Conservation (phyloP, 2,113 vertebrate genomes). For the Cololabis saira region DNA sequence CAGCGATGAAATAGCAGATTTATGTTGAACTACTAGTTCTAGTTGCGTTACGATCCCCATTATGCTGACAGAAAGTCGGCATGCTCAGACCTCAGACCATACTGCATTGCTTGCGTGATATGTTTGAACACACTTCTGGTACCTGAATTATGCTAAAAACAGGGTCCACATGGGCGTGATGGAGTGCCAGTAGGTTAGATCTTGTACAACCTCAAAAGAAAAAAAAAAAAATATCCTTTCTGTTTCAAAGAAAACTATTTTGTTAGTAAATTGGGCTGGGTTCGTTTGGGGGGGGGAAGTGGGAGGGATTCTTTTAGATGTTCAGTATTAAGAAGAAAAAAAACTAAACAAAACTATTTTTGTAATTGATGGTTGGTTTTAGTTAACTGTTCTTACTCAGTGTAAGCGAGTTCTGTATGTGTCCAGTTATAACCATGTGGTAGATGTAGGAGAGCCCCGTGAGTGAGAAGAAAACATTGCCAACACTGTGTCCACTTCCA, state of each 20-base stretch:
- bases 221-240: conserved; percentile 43
- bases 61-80: neutral
- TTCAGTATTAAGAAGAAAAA: conserved; percentile 64
- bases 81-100: too few relatives aligned
- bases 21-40: conserved; percentile 8
- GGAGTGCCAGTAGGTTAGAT: conserved; percentile 51
- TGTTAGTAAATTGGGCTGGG: conserved; percentile 62
- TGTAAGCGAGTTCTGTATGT: conserved; percentile 66
- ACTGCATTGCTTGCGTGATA: neutral
- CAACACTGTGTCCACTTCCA: conserved; percentile 77
- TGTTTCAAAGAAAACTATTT: conserved; percentile 78
- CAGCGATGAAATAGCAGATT: neutral
- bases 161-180: conserved; percentile 49
- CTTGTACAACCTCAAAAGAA: conserved; percentile 67
- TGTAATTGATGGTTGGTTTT: conserved; percentile 68
- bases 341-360: conserved; percentile 68
- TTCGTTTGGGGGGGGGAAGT: conserved; percentile 39
- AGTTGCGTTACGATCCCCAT: neutral
- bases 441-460: conserved; percentile 64
- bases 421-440: conserved; percentile 57
- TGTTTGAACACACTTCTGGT: conserved; percentile 70
- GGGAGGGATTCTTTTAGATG: conserved; percentile 68
- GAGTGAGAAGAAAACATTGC: conserved; percentile 68
- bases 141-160: conserved; percentile 43
- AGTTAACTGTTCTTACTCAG: conserved; percentile 61